Evolutionary conservation across 2,797 vertebrate genomes (phyloP), one percentile per base, ranked within the genome.

Genomic region (Siniperca scherzeri): DNA sequence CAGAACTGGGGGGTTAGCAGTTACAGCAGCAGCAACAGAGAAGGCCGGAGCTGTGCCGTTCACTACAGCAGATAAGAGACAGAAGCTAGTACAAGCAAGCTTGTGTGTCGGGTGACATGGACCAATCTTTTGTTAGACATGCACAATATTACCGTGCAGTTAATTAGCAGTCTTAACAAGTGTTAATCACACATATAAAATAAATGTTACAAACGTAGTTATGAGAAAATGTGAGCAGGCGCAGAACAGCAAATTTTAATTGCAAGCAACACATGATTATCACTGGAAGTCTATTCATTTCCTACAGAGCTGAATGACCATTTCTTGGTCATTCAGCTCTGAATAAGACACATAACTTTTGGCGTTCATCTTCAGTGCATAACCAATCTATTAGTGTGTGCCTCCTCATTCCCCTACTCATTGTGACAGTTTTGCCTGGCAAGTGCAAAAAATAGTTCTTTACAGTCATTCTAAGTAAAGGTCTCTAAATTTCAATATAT

Each of bases 41-140:
- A 97, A 97, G 96, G 94, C 95, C 90, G 97, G 94, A 90, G 95
- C 93, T 92, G 97, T 96, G 94, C 98, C 97, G 93, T 98, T 99
- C 95, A 98, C 98, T 99, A 97, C 93, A 97, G 96, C 96, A 96
- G 95, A 97, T 52, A 56, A 91, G 86, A 94, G 67, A 93, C 69
- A 83, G 75, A 68, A 30, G 87, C 89, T 90, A 89, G 87, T 80
- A 84, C 62, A 36, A 78, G 89, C 83, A 64, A 68, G 87, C 83
- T 33, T 17, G 33, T 73, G 70, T 57, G 73, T 64, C 40, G 14
- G 66, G 69, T 65, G 81, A 68, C 25, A 7, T 55, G 17, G 44
- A n/a, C 2, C 1, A n/a, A 48, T 38, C 11, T 42, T 60, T 17
- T 14, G 78, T 85, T 84, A 72, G 81, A 91, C 84, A 77, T 78